phyloP scores from a whole-genome alignment of 2,888 invertebrate genomes.

The Hypselothyrea guttata region DNA sequence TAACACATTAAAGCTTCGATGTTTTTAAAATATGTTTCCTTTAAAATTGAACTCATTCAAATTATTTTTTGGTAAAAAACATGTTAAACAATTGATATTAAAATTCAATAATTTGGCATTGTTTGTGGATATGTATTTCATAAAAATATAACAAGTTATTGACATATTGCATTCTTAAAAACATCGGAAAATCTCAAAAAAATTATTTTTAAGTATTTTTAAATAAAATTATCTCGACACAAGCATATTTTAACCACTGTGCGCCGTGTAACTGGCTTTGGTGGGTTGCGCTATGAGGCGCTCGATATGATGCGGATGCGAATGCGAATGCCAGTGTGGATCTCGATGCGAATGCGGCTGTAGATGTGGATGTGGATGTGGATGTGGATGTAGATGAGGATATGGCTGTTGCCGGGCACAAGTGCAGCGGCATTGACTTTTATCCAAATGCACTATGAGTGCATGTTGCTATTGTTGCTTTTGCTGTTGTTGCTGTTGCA shows the following conservation, averaged over 20 bases:
- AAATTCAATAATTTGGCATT: too few species aligned
- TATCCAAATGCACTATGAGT: slow-evolving; percentile 70
- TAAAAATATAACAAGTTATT: too few species aligned
- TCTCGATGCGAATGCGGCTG: slow-evolving; percentile 14
- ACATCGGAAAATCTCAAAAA: too few species aligned
- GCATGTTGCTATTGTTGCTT: slow-evolving; percentile 63
- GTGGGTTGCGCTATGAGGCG: slow-evolving; percentile 13
- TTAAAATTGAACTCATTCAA: too few species aligned
- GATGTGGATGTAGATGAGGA: slow-evolving; percentile 6
- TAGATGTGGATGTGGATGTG: slow-evolving; percentile 18
- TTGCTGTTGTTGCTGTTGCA: slow-evolving; percentile 43
- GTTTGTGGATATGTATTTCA: too few species aligned
- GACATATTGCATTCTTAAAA: too few species aligned
- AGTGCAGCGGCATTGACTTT: slow-evolving; percentile 70
- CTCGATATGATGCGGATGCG: slow-evolving; percentile 38
- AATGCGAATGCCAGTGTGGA: slow-evolving; percentile 2
- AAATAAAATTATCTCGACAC: neutral
- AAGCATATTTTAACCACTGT: slow-evolving; percentile 2
- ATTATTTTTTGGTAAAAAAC: too few species aligned
- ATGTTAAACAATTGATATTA: too few species aligned
- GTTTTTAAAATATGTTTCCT: too few species aligned
- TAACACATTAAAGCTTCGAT: too few species aligned
- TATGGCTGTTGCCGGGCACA: slow-evolving; percentile 51
- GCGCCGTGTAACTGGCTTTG: slow-evolving; percentile 15
- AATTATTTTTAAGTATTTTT: too few species aligned